Evolutionary conservation across 2,113 vertebrate genomes (phyloP).

Genomic region (Pteronura brasiliensis): DNA sequence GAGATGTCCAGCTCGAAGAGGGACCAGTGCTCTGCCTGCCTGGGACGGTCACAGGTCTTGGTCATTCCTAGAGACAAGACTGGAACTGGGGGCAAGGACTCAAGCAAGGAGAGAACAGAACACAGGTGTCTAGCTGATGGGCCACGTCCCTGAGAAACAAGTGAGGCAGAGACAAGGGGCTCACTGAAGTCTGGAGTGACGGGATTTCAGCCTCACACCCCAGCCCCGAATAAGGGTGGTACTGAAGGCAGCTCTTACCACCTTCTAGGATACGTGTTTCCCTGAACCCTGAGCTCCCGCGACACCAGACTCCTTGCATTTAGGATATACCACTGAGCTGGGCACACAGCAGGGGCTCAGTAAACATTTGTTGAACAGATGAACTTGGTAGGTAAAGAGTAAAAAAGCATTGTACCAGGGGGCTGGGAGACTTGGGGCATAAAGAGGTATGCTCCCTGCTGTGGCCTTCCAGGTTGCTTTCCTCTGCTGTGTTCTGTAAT

Average conservation of each 20-base stretch:
- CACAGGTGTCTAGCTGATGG: neutral
- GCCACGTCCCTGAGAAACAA: neutral
- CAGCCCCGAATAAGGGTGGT: rapidly evolving
- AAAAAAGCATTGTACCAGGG: neutral
- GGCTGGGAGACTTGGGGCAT: neutral
- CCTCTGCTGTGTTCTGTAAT: neutral
- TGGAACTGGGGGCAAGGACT: neutral
- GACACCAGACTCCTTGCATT: neutral
- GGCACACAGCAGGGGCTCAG: neutral
- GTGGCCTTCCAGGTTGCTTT: neutral
- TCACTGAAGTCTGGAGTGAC: neutral
- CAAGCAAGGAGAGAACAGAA: neutral
- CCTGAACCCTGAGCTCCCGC: neutral
- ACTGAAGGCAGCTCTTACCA: neutral
- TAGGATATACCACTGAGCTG: neutral
- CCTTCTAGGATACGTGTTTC: neutral
- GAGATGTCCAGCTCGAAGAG: neutral
- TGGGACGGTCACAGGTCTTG: neutral
- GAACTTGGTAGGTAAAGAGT: neutral
- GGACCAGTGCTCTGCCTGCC: neutral
- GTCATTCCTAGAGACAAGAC: neutral
- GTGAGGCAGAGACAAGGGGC: neutral
- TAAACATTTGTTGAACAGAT: neutral
- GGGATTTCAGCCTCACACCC: neutral
- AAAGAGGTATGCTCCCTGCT: neutral